Conservation (phyloP, 2,888 invertebrate genomes). For the Notodonta ziczac region DNA sequence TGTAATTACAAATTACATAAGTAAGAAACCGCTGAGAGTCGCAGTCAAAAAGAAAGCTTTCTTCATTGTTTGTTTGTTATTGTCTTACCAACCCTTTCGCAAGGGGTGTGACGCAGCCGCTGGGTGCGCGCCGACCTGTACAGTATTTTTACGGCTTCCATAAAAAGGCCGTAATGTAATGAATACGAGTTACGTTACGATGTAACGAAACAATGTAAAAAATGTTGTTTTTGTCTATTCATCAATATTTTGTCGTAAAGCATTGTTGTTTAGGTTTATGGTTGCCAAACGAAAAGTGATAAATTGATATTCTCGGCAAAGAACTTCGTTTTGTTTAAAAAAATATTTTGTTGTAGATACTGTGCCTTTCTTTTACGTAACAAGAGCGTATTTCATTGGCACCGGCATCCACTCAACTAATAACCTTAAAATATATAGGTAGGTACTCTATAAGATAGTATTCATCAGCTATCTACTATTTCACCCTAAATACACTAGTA, state of each 20-base stretch:
- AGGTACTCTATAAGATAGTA: no score
- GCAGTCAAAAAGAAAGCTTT: constrained; percentile 14
- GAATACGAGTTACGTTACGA: constrained; percentile 40
- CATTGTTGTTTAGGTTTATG: constrained; percentile 28
- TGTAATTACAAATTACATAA: no score
- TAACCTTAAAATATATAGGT: no score
- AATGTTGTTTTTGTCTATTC: constrained; percentile 22
- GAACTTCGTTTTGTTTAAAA: no score
- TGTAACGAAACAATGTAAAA: constrained; percentile 26
- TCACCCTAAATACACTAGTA: no score
- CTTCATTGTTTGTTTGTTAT: constrained; percentile 12
- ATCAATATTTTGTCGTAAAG: constrained; percentile 28
- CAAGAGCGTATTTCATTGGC: no score
- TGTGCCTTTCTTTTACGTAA: no score
- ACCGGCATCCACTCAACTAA: no score
- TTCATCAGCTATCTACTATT: no score
- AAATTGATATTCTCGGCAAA: constrained; percentile 3
- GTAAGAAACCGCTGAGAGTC: constrained; percentile 6
- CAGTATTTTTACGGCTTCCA: constrained; percentile 36
- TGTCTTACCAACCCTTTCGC: constrained; percentile 20
- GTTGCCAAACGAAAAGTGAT: constrained; percentile 33
- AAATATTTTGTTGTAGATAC: no score
- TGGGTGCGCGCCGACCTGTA: constrained; percentile 29
- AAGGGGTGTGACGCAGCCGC: constrained; percentile 44
- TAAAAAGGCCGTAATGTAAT: constrained; percentile 40